phyloP scores from a whole-genome alignment of 2,888 invertebrate species.

The Acronicta psi region DNA sequence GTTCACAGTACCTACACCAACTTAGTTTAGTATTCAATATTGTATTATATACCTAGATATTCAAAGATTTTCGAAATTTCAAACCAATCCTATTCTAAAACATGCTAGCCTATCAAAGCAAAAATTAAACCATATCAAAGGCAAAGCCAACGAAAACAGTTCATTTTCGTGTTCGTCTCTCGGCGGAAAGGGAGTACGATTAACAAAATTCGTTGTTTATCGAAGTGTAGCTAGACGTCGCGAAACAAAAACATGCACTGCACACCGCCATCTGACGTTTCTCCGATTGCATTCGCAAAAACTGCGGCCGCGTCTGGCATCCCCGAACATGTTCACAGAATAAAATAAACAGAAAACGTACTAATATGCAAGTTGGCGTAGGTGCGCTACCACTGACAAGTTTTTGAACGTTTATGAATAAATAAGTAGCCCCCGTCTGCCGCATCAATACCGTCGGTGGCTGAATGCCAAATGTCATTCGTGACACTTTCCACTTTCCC shows the following conservation, averaged over 20 bases:
- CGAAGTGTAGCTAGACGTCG: slow-evolving; percentile 50
- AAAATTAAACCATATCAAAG: slow-evolving; percentile 12
- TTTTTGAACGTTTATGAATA: slow-evolving; percentile 88
- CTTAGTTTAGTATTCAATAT: no score
- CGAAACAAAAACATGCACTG: slow-evolving; percentile 52
- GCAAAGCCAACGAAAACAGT: slow-evolving; percentile 27
- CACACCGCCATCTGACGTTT: slow-evolving; percentile 48
- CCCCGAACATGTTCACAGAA: slow-evolving; percentile 64
- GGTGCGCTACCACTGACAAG: slow-evolving; percentile 71
- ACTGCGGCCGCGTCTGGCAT: slow-evolving; percentile 57
- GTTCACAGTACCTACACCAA: no score
- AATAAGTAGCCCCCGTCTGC: slow-evolving; percentile 83
- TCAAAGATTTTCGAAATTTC: no score
- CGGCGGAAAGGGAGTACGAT: slow-evolving; percentile 33
- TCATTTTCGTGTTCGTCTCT: slow-evolving; percentile 23
- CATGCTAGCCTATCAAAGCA: background rate
- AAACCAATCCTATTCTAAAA: no score
- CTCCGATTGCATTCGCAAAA: slow-evolving; percentile 60
- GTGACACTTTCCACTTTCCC: slow-evolving; percentile 86
- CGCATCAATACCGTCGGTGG: slow-evolving; percentile 82
- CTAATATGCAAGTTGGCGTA: slow-evolving; percentile 66
- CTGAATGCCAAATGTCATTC: slow-evolving; percentile 85
- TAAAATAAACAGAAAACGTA: slow-evolving; percentile 72
- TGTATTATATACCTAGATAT: no score
- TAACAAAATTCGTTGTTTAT: slow-evolving; percentile 48